Conservation (phyloP, 2,797 vertebrate species). For the Phyllotis vaccarum region DNA sequence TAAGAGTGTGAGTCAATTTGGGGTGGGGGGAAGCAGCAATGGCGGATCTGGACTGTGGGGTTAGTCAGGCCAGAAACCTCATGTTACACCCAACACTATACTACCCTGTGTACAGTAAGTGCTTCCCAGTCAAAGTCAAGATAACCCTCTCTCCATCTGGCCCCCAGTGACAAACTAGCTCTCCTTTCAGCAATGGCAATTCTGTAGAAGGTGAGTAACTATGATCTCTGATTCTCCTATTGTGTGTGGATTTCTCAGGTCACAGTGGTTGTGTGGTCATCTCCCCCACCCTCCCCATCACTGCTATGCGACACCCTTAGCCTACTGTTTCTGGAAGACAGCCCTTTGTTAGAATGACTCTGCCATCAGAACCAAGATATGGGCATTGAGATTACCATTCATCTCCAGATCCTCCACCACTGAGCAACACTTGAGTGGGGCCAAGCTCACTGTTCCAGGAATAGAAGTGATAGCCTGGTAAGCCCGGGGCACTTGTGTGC, state of each 20-base stretch:
- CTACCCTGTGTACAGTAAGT: conserved; percentile 94
- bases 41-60: too few relatives aligned
- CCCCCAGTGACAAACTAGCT: too few relatives aligned
- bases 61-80: too few relatives aligned
- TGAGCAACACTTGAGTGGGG: conserved; percentile 88
- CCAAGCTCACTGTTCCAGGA: conserved; percentile 87
- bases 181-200: conserved; percentile 88
- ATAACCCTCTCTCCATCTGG: conserved; percentile 96
- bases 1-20: too few relatives aligned
- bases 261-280: conserved; percentile 94
- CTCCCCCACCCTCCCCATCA: conserved; percentile 95
- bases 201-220: conserved; percentile 98
- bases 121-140: conserved; percentile 95
- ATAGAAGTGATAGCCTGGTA: conserved; percentile 94
- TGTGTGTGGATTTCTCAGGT: conserved; percentile 95
- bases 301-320: conserved; percentile 96
- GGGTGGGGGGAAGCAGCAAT: too few relatives aligned
- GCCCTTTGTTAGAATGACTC: conserved; percentile 94
- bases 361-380: conserved; percentile 92
- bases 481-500: conserved; percentile 94
- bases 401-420: conserved; percentile 95
- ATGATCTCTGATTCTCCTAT: conserved; percentile 95
- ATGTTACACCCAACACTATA: too few relatives aligned
- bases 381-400: conserved; percentile 94
- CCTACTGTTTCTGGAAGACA: conserved; percentile 96